Conservation (phyloP, 2,113 vertebrate species). For the Lethenteron camtschaticum region DNA sequence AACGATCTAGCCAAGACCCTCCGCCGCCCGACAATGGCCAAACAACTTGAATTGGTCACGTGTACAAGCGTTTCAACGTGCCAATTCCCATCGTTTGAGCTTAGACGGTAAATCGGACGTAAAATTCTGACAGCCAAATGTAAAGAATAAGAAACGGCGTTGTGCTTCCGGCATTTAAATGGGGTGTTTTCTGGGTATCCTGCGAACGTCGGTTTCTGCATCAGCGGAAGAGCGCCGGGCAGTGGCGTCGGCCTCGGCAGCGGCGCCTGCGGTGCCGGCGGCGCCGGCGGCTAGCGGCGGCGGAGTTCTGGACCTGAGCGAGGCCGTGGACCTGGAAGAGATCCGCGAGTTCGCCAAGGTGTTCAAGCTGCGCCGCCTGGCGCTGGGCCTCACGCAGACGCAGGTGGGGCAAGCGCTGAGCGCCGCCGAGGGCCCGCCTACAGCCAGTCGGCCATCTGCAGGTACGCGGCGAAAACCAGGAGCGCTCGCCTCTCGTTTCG, state of each 20-base stretch:
- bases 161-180: too few relatives aligned
- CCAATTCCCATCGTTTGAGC: too few relatives aligned
- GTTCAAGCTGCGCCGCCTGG: conserved; percentile 79
- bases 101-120: too few relatives aligned
- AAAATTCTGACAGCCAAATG: too few relatives aligned
- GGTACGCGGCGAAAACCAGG: conserved; percentile 22
- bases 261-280: not conserved
- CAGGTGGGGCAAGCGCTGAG: conserved; percentile 88
- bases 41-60: too few relatives aligned
- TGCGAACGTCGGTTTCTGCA: too few relatives aligned
- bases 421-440: conserved; percentile 74
- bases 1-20: too few relatives aligned
- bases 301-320: conserved; percentile 44
- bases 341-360: conserved; percentile 93
- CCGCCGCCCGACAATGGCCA: too few relatives aligned
- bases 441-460: conserved; percentile 90
- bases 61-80: too few relatives aligned
- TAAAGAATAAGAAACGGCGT: too few relatives aligned
- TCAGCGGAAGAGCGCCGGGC: conserved; percentile 14
- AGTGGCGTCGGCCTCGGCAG: conserved; percentile 24
- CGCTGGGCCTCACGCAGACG: conserved; percentile 72
- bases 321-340: conserved; percentile 80
- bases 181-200: too few relatives aligned
- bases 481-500: not conserved
- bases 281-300: conserved; percentile 12